These are phyloP conservation scores for Achroia grisella DNA, from an alignment of 1,140 invertebrate genomes.

Conservation along the genomic window DNA sequence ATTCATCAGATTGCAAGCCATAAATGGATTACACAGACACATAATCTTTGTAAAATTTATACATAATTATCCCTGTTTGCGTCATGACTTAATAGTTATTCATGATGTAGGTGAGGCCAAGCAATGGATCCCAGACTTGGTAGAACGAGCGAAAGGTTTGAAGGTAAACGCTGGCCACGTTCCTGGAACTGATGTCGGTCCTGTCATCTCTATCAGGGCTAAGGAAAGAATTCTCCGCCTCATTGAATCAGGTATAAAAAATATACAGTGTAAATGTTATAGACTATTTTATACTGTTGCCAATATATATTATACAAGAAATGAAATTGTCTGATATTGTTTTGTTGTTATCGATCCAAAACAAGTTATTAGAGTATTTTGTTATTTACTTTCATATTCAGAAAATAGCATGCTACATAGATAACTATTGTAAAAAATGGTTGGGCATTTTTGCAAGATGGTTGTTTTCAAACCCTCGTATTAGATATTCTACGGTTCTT, in stretches of 20 bases:
- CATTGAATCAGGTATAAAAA: slow-evolving; percentile 81
- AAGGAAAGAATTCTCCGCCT: slow-evolving; percentile 91
- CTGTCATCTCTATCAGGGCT: slow-evolving; percentile 94
- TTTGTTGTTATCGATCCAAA: neutral
- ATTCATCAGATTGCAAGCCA: too few relatives aligned
- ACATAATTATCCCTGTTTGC: too few relatives aligned
- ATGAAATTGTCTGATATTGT: neutral
- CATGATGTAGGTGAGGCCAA: slow-evolving; percentile 79
- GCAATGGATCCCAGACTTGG: slow-evolving; percentile 95
- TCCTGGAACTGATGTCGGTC: slow-evolving; percentile 96
- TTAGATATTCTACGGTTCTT: too few relatives aligned
- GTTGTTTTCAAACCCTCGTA: too few relatives aligned
- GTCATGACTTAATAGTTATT: too few relatives aligned
- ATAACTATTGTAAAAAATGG: too few relatives aligned
- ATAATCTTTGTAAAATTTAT: too few relatives aligned
- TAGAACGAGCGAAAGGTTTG: slow-evolving; percentile 89
- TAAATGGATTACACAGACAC: too few relatives aligned
- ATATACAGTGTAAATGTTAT: neutral
- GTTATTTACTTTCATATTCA: too few relatives aligned
- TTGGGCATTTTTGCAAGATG: too few relatives aligned
- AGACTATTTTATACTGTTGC: neutral
- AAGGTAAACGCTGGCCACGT: slow-evolving; percentile 96
- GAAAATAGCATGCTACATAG: too few relatives aligned
- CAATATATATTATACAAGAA: slow-evolving; percentile 1
- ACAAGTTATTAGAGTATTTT: neutral